A percentile compares a stretch with the other conserved stretches of the same genome.
Evolutionary conservation across 2,113 vertebrate genomes (phyloP).

Genomic region (Rhinolophus ferrumequinum): DNA sequence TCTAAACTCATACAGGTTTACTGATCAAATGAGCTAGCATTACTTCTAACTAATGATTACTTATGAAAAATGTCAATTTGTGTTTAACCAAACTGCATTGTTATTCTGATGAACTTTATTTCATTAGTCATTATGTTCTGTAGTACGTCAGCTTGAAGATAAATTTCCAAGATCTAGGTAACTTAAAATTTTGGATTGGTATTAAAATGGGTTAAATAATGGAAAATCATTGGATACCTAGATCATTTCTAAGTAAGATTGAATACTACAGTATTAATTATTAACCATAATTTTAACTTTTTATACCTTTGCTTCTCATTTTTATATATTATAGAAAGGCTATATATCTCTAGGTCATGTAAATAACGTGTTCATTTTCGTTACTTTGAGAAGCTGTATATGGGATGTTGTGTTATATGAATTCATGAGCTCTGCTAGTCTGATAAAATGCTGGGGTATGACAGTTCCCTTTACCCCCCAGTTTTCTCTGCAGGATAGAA

Average conservation of each 20-base stretch:
- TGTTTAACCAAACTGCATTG: constrained; percentile 2
- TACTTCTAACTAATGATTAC: constrained; percentile 18
- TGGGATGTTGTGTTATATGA: not conserved
- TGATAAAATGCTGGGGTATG: not conserved
- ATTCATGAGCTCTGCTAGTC: not conserved
- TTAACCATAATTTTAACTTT: constrained; percentile 15
- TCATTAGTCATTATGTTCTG: not conserved
- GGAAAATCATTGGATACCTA: not conserved
- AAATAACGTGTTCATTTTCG: constrained; percentile 9
- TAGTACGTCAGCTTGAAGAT: not conserved
- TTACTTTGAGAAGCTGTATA: not conserved
- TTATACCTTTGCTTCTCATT: not conserved
- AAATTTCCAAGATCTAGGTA: not conserved
- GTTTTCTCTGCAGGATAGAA: constrained; percentile 14
- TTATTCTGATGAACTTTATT: constrained; percentile 29
- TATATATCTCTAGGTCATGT: not conserved
- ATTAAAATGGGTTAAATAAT: constrained; percentile 23
- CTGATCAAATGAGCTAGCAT: not conserved
- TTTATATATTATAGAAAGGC: constrained; percentile 3
- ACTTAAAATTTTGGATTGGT: constrained; percentile 23
- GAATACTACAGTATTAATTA: constrained; percentile 15
- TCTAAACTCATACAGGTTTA: constrained; percentile 23
- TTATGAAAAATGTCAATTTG: constrained; percentile 46
- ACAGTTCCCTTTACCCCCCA: not conserved
- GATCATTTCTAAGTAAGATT: not conserved